These are phyloP conservation scores for Sarcophaga rosellei DNA, from an alignment of 2,888 invertebrate species.

Conservation along the genomic window DNA sequence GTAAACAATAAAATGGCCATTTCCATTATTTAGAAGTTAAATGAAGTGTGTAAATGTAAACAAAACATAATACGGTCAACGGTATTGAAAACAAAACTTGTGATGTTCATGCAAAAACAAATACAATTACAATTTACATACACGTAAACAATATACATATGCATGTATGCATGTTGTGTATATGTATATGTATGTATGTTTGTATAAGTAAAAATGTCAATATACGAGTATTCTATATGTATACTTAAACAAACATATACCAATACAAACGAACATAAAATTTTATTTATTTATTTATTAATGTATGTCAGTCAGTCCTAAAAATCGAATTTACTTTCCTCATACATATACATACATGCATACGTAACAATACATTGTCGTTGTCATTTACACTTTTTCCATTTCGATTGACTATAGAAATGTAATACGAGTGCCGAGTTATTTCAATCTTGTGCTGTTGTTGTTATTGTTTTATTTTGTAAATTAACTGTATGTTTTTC, in stretches of 20 bases:
- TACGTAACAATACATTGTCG: too few relatives aligned
- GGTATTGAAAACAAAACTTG: constrained; percentile 55
- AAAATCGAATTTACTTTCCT: constrained; percentile 46
- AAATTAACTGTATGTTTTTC: too few relatives aligned
- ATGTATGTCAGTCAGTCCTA: constrained; percentile 52
- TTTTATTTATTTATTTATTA: constrained; percentile 49
- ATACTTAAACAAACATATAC: background rate
- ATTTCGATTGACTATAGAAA: constrained; percentile 5
- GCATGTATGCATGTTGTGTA: background rate
- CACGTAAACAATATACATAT: background rate
- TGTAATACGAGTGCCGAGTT: background rate
- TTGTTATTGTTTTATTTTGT: constrained; percentile 15
- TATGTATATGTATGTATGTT: background rate
- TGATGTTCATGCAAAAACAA: constrained; percentile 11
- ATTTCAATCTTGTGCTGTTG: background rate
- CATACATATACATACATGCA: background rate
- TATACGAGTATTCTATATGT: constrained; percentile 15
- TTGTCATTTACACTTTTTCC: background rate
- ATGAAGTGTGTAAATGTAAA: constrained; percentile 76
- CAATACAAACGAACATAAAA: background rate
- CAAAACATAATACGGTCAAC: constrained; percentile 67
- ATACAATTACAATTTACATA: background rate
- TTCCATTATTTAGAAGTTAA: constrained; percentile 67
- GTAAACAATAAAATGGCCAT: constrained; percentile 39
- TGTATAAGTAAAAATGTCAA: background rate